phyloP scores from a whole-genome alignment of 1,140 invertebrate species.

The Lepidurus couesii region DNA sequence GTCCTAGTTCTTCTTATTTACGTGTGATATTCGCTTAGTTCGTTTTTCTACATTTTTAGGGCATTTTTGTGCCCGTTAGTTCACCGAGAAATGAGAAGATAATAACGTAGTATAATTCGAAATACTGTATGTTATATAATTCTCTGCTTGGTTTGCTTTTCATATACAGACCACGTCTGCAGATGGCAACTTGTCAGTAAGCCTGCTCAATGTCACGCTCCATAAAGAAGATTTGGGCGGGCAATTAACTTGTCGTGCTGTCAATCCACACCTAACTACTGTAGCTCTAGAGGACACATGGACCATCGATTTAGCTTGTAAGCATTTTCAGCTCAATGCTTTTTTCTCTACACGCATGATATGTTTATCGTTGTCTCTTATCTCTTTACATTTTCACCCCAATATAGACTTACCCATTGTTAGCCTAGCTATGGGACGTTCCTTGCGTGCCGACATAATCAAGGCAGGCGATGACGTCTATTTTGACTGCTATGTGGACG shows the following conservation, averaged over 20 bases:
- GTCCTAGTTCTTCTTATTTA: too few relatives aligned
- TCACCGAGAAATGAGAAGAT: too few relatives aligned
- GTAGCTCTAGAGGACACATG: constrained; percentile 35
- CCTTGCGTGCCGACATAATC: constrained; percentile 69
- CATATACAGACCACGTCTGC: constrained; percentile 20
- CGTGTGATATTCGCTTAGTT: too few relatives aligned
- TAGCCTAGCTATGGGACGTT: constrained; percentile 66
- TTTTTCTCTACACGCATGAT: not conserved
- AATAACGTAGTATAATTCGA: not conserved
- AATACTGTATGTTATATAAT: not conserved
- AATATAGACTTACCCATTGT: constrained; percentile 65
- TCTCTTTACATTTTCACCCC: not conserved
- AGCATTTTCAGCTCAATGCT: constrained; percentile 24
- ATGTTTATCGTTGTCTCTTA: constrained; percentile 19
- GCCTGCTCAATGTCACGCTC: constrained; percentile 28
- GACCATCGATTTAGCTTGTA: constrained; percentile 35
- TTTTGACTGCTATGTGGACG: constrained; percentile 54
- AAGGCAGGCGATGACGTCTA: constrained; percentile 79
- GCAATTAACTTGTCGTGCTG: constrained; percentile 34
- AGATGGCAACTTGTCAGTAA: constrained; percentile 28
- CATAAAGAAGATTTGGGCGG: constrained; percentile 26
- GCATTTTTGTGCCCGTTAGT: too few relatives aligned
- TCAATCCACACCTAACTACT: constrained; percentile 34
- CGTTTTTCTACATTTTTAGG: too few relatives aligned
- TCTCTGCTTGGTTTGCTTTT: not conserved